These are phyloP conservation scores for Ceratosolen solmsi DNA, from an alignment of 1,140 invertebrate genomes.

Conservation along the genomic window DNA sequence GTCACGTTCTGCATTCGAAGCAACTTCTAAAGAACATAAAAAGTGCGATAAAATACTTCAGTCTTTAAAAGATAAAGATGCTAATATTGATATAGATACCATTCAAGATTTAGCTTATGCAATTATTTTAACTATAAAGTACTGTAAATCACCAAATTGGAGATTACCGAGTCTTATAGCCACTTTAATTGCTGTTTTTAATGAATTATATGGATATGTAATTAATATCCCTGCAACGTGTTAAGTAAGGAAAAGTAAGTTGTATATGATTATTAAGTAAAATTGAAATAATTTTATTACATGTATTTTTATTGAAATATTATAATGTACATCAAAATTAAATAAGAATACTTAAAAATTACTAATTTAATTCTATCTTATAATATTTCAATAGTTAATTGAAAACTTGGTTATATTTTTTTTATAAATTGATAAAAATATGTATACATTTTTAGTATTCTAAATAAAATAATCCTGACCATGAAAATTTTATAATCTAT, in stretches of 20 bases:
- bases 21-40: not conserved
- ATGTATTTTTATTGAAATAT: too few relatives aligned
- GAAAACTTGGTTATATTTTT: too few relatives aligned
- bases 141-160: conserved; percentile 34
- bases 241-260: not conserved
- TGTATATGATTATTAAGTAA: too few relatives aligned
- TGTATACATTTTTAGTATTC: too few relatives aligned
- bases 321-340: too few relatives aligned
- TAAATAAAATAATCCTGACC: too few relatives aligned
- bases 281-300: too few relatives aligned
- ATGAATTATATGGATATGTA: conserved; percentile 29
- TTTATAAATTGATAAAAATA: too few relatives aligned
- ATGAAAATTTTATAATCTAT: too few relatives aligned
- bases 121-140: conserved; percentile 18
- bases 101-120: conserved; percentile 32
- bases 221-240: conserved; percentile 15
- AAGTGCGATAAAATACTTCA: conserved; percentile 1
- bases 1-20: not conserved
- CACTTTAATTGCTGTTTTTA: conserved; percentile 13
- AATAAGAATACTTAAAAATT: too few relatives aligned
- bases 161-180: conserved; percentile 13
- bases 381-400: too few relatives aligned
- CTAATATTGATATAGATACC: not conserved
- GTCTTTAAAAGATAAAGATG: not conserved
- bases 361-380: too few relatives aligned